Conservation (phyloP, 2,797 vertebrate genomes). For the Staurois parvus region DNA sequence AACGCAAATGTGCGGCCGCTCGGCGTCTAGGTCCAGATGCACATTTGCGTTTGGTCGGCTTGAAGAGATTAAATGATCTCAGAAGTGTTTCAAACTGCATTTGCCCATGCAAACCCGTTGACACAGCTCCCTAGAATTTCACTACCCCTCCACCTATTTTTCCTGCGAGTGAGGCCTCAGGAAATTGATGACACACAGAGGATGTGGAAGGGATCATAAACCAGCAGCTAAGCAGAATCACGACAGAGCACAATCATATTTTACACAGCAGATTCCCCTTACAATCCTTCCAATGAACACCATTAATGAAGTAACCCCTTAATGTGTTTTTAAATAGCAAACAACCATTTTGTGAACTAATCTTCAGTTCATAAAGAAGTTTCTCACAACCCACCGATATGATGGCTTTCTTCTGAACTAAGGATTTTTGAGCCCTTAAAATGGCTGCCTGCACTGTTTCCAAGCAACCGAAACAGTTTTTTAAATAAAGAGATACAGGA, state of each 20-base stretch:
- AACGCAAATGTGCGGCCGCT: too few relatives aligned
- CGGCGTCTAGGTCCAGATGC: too few relatives aligned
- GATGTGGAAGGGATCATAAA: too few relatives aligned
- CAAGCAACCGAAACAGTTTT: not conserved
- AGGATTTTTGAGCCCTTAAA: not conserved
- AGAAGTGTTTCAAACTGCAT: too few relatives aligned
- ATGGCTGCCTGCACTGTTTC: not conserved
- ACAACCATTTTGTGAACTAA: conserved; percentile 4
- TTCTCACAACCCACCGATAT: not conserved
- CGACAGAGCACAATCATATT: not conserved
- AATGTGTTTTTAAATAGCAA: conserved; percentile 67
- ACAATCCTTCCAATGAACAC: not conserved
- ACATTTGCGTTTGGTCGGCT: too few relatives aligned
- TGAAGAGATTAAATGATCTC: too few relatives aligned
- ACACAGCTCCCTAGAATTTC: too few relatives aligned
- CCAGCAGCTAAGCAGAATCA: too few relatives aligned
- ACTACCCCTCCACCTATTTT: not conserved
- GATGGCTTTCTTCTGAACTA: not conserved
- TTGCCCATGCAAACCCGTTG: too few relatives aligned
- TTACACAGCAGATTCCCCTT: not conserved
- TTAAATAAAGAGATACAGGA: conserved; percentile 75
- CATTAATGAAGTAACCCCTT: conserved; percentile 54
- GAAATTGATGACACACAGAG: too few relatives aligned
- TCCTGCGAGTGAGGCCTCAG: not conserved
- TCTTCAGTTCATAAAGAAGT: not conserved